phyloP scores from a whole-genome alignment of 2,888 invertebrate genomes.

The Ormyrus nitidulus region DNA sequence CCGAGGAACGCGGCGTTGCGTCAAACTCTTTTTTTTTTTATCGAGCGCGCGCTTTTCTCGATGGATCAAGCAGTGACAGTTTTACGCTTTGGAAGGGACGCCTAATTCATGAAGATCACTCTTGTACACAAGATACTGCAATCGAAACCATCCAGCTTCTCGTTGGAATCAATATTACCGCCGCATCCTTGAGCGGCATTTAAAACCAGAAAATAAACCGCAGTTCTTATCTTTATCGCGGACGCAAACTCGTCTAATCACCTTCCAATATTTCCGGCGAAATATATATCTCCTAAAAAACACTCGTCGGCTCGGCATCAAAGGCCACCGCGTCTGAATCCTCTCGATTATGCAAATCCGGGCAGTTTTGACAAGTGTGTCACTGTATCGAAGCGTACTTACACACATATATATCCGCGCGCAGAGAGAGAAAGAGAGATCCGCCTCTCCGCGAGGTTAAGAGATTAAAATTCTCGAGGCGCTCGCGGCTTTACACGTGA shows the following conservation, averaged over 20 bases:
- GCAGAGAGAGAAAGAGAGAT: no score
- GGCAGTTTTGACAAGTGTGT: constrained; percentile 36
- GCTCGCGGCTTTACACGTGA: constrained; percentile 28
- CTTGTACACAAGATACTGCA: no score
- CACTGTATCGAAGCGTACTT: constrained; percentile 17
- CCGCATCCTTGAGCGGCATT: not conserved
- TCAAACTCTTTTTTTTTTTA: no score
- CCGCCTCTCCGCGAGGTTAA: not conserved
- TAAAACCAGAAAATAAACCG: not conserved
- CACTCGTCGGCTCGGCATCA: constrained; percentile 6
- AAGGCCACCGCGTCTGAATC: not conserved
- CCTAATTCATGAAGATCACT: no score
- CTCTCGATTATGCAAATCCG: constrained; percentile 6
- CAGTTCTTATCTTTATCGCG: not conserved
- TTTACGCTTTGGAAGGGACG: no score
- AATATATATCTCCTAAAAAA: not conserved
- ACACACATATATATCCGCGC: no score
- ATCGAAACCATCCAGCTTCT: no score
- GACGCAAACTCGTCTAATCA: not conserved
- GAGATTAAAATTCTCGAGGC: constrained; percentile 39
- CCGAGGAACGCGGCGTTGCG: no score
- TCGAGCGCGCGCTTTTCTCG: no score
- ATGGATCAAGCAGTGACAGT: no score
- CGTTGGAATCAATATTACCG: not conserved
- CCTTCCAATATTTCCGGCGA: not conserved